Percentiles rank a stretch among this genome's conserved stretches.
phyloP scores from a whole-genome alignment of 2,797 vertebrate genomes.

The Cuniculus paca region DNA sequence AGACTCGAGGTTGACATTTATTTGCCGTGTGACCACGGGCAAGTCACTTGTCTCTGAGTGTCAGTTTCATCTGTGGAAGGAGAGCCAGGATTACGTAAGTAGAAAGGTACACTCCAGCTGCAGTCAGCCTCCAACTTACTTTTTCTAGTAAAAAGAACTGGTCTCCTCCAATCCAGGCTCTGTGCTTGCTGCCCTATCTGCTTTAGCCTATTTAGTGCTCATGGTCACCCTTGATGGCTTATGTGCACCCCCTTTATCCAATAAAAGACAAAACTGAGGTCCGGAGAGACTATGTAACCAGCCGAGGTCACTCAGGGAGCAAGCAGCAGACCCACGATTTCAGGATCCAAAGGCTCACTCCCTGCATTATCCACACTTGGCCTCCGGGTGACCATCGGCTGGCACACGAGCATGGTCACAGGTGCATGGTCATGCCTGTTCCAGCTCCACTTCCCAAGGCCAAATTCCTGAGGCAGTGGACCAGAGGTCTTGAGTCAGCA shows the following conservation, averaged over 20 bases:
- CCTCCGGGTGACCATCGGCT: neutral
- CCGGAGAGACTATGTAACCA: neutral
- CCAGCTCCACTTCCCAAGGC: neutral
- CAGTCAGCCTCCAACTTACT: neutral
- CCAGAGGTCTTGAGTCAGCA: neutral
- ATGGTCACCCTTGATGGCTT: neutral
- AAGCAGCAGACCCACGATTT: neutral
- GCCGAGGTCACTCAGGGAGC: neutral
- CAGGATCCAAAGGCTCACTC: neutral
- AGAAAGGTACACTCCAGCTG: neutral
- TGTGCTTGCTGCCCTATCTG: neutral
- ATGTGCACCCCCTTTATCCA: neutral
- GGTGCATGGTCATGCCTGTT: neutral
- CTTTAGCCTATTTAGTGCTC: neutral
- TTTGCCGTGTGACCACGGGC: slow-evolving; percentile 8
- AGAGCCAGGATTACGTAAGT: neutral
- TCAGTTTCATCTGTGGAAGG: neutral
- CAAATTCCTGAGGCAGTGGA: slow-evolving; percentile 5
- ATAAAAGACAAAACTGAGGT: neutral
- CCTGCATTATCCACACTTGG: neutral
- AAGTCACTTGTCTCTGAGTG: neutral
- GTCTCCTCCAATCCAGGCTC: neutral
- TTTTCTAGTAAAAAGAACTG: slow-evolving; percentile 8
- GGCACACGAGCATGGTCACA: neutral
- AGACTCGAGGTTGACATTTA: neutral